phyloP scores from a whole-genome alignment of 1,140 invertebrate species.

The Parasteatoda tepidariorum region DNA sequence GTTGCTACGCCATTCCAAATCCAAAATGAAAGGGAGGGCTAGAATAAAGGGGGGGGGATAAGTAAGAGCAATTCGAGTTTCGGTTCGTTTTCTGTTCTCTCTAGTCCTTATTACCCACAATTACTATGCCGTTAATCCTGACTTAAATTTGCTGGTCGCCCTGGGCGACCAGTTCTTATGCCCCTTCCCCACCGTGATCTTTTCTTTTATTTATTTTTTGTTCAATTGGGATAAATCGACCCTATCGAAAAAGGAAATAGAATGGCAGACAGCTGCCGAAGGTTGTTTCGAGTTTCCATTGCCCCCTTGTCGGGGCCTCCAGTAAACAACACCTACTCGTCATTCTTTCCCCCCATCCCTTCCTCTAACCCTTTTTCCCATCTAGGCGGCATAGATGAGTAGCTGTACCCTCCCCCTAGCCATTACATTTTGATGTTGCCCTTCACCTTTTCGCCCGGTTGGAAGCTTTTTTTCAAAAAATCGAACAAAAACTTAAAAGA shows the following conservation, averaged over 20 bases:
- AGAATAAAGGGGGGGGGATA: background rate
- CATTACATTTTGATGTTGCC: too few species aligned
- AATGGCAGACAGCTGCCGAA: background rate
- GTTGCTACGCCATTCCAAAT: too few species aligned
- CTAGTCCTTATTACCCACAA: background rate
- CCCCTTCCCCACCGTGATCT: background rate
- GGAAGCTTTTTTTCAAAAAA: background rate
- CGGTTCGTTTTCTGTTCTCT: background rate
- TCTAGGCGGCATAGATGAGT: background rate
- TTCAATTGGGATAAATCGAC: conserved; percentile 4
- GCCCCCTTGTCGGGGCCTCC: conserved; percentile 15
- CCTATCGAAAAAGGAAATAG: conserved; percentile 5
- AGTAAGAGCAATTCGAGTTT: background rate
- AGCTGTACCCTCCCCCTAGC: background rate
- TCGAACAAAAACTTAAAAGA: background rate
- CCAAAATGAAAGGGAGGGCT: too few species aligned
- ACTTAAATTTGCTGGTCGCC: background rate
- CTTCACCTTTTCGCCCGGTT: background rate
- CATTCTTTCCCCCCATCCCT: background rate
- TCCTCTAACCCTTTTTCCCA: background rate
- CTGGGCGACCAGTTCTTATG: background rate
- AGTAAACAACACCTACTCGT: conserved; percentile 42
- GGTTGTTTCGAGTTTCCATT: background rate
- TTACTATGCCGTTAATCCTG: background rate
- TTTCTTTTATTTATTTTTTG: background rate